These are phyloP conservation scores for Drosophila mayaguana DNA, from an alignment of 2,888 invertebrate species.

Conservation along the genomic window DNA sequence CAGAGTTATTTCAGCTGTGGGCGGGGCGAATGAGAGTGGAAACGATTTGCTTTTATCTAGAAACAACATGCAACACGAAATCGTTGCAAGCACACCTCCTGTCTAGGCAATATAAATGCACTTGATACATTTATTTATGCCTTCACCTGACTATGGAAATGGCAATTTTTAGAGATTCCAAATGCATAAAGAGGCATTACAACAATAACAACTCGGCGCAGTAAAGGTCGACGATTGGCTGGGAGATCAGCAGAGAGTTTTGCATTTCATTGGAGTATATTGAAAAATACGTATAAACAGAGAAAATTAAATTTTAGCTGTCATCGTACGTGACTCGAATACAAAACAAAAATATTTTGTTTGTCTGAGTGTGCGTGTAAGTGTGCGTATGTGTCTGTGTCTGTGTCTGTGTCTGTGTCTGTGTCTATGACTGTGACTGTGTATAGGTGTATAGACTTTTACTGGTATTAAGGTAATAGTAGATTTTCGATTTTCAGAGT, in stretches of 20 bases:
- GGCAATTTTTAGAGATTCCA: constrained; percentile 49
- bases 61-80: constrained; percentile 33
- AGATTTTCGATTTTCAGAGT: constrained; percentile 32
- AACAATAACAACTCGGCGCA: constrained; percentile 4
- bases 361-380: neutral
- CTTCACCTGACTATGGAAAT: constrained; percentile 26
- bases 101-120: constrained; percentile 26
- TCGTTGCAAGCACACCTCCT: constrained; percentile 12
- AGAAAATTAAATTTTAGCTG: constrained; percentile 71
- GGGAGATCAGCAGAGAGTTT: constrained; percentile 51
- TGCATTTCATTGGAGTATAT: constrained; percentile 58
- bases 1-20: constrained; percentile 19
- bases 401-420: neutral
- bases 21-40: neutral
- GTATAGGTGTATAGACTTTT: constrained; percentile 8
- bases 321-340: constrained; percentile 57
- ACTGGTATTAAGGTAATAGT: constrained; percentile 17
- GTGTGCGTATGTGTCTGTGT: neutral
- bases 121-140: constrained; percentile 54
- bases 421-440: neutral
- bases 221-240: constrained; percentile 58
- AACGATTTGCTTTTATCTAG: constrained; percentile 24
- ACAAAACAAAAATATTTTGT: constrained; percentile 21
- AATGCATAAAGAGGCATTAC: constrained; percentile 25
- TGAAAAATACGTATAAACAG: constrained; percentile 63